Conservation (phyloP, 2,113 vertebrate species). For the Corapipo altera region DNA sequence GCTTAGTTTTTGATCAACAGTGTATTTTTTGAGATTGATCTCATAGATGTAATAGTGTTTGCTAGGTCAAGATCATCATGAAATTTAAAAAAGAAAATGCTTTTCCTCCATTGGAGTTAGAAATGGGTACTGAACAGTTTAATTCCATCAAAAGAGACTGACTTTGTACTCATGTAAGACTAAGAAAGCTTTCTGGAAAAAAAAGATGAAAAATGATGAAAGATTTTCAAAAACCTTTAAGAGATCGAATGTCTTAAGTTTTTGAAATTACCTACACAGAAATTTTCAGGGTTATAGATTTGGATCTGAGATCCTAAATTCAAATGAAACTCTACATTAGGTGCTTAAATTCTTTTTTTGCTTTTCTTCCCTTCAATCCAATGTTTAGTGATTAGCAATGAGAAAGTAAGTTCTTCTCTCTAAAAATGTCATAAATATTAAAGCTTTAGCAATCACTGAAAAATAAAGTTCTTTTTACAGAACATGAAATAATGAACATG, state of each 20-base stretch:
- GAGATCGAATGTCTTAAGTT: neutral
- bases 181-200: neutral
- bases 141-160: neutral
- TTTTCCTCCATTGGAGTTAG: neutral
- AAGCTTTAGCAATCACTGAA: neutral
- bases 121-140: neutral
- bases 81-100: neutral
- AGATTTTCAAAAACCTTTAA: neutral
- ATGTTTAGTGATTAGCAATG: neutral
- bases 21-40: neutral
- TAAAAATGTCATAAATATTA: neutral
- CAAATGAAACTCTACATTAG: neutral
- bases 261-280: neutral
- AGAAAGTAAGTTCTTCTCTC: neutral
- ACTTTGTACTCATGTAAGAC: neutral
- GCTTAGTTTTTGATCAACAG: neutral
- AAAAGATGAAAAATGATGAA: neutral
- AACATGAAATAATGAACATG: neutral
- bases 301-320: neutral
- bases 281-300: neutral
- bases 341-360: neutral
- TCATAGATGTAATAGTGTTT: neutral
- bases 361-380: neutral
- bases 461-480: neutral
- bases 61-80: neutral